Conservation (phyloP, 1,140 invertebrate species). For the Glossosoma conforme region DNA sequence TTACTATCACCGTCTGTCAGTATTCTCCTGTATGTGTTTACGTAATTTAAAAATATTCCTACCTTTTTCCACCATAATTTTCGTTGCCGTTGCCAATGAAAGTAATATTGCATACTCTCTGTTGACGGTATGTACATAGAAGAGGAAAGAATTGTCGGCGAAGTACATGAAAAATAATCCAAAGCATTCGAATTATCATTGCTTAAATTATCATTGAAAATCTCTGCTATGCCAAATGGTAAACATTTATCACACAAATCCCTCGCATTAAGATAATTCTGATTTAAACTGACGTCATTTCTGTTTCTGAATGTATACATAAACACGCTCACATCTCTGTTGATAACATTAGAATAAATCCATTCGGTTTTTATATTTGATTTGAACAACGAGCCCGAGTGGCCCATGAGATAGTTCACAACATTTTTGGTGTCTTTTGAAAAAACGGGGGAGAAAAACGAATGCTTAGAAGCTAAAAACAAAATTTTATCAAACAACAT, state of each 20-base stretch:
- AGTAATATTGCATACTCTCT: slow-evolving; percentile 54
- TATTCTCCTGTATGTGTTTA: too few species aligned
- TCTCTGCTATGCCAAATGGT: slow-evolving; percentile 47
- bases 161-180: slow-evolving; percentile 28
- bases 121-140: slow-evolving; percentile 37
- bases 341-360: slow-evolving; percentile 50
- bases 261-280: slow-evolving; percentile 39
- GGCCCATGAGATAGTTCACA: slow-evolving; percentile 40
- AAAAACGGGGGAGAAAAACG: slow-evolving; percentile 32
- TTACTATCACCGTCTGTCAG: too few species aligned
- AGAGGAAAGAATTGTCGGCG: slow-evolving; percentile 8
- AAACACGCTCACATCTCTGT: slow-evolving; percentile 51
- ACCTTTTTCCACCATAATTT: slow-evolving; percentile 77
- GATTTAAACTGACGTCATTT: slow-evolving; percentile 30
- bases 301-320: slow-evolving; percentile 31
- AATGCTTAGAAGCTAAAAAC: slow-evolving; percentile 38
- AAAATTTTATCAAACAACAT: slow-evolving; percentile 38
- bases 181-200: slow-evolving; percentile 33
- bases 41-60: slow-evolving; percentile 33
- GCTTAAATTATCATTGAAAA: slow-evolving; percentile 33
- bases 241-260: slow-evolving; percentile 34
- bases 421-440: slow-evolving; percentile 37
- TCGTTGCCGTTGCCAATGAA: slow-evolving; percentile 66
- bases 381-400: slow-evolving; percentile 49
- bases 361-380: slow-evolving; percentile 56